Evolutionary conservation across 1,140 invertebrate species (phyloP).

Genomic region (Trichonephila clavata): DNA sequence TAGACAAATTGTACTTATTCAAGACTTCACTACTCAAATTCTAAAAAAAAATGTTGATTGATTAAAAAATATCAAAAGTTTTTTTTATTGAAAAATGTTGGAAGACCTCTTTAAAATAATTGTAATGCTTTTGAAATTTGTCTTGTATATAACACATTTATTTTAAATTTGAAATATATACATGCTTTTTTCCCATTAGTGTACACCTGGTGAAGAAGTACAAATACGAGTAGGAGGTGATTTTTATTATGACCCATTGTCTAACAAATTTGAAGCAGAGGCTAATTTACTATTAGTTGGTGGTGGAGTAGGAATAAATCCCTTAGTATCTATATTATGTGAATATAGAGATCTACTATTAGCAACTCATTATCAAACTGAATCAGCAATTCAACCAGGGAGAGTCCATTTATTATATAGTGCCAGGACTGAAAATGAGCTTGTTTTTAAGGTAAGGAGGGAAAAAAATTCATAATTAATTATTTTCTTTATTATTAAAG

Average conservation of each 20-base stretch:
- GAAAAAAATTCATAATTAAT: not conserved
- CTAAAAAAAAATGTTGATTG: no score
- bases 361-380: not conserved
- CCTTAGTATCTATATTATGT: slow-evolving; percentile 80
- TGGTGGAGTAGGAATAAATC: slow-evolving; percentile 82
- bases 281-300: slow-evolving; percentile 80
- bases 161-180: not conserved
- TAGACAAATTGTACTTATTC: no score
- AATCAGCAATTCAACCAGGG: slow-evolving; percentile 35
- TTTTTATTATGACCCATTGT: slow-evolving; percentile 79
- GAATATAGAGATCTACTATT: slow-evolving; percentile 78
- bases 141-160: not conserved
- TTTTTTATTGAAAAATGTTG: no score
- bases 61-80: no score
- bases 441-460: slow-evolving; percentile 80
- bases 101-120: no score
- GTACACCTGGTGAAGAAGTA: slow-evolving; percentile 79
- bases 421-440: slow-evolving; percentile 79
- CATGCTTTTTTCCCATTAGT: slow-evolving; percentile 77
- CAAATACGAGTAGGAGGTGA: slow-evolving; percentile 80
- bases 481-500: not conserved
- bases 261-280: slow-evolving; percentile 59
- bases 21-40: no score
- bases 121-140: no score
- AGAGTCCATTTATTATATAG: slow-evolving; percentile 79